Evolutionary conservation across 2,888 invertebrate genomes (phyloP).

Genomic region (Ditylenchus weischeri): DNA sequence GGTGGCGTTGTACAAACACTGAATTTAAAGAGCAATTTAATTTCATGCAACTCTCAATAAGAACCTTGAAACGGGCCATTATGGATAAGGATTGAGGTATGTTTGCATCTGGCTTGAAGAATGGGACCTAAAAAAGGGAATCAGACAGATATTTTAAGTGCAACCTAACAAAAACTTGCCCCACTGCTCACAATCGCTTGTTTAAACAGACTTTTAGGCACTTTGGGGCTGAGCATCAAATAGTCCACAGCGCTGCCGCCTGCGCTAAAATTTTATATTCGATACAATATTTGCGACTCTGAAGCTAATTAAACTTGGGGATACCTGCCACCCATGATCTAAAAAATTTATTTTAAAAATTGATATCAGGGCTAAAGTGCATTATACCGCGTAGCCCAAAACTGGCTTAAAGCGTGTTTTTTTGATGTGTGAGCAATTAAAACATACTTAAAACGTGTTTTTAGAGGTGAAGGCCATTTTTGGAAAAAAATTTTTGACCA

Average conservation of each 20-base stretch:
- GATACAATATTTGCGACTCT: slow-evolving; percentile 8
- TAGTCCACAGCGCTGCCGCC: slow-evolving; percentile 27
- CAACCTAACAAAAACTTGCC: not conserved
- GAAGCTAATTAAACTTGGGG: not conserved
- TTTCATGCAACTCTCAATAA: no score
- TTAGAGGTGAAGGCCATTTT: no score
- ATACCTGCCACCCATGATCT: slow-evolving; percentile 3
- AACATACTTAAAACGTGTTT: no score
- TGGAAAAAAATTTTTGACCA: no score
- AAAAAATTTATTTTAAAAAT: not conserved
- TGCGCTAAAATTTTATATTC: slow-evolving; percentile 26
- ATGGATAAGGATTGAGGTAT: slow-evolving; percentile 2
- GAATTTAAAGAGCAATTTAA: not conserved
- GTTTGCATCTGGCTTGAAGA: slow-evolving; percentile 21
- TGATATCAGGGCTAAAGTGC: no score
- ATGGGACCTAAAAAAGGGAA: slow-evolving; percentile 1
- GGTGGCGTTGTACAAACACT: slow-evolving; percentile 20
- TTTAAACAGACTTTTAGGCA: slow-evolving; percentile 20
- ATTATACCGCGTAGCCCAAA: no score
- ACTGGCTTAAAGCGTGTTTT: no score
- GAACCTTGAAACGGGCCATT: slow-evolving; percentile 28
- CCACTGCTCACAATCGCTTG: slow-evolving; percentile 31
- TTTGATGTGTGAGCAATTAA: no score
- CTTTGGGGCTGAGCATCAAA: slow-evolving; percentile 26
- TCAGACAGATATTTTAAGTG: slow-evolving; percentile 2